Percentiles rank a stretch among this genome's conserved stretches.
Evolutionary conservation across 2,113 vertebrate species (phyloP).

Genomic region (Ceyx cyanopectus): DNA sequence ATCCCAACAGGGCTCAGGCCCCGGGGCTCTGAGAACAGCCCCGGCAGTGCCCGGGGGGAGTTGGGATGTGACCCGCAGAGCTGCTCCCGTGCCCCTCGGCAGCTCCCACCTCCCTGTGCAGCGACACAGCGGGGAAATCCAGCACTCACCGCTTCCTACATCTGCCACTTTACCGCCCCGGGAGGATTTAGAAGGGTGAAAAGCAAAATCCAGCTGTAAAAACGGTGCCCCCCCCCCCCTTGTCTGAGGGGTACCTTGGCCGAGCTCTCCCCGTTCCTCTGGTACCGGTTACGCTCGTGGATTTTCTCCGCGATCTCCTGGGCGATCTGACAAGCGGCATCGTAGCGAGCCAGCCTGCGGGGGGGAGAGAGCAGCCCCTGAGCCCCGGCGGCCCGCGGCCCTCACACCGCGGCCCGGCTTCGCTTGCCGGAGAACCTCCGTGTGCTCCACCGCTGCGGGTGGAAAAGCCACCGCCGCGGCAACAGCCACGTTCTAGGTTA

Average conservation of each 20-base stretch:
- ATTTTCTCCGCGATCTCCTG: slow-evolving; percentile 93
- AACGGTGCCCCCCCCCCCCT: neutral
- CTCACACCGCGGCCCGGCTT: neutral
- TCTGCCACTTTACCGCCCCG: neutral
- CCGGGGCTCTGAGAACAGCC: neutral
- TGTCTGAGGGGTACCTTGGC: slow-evolving; percentile 80
- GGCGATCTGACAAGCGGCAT: slow-evolving; percentile 86
- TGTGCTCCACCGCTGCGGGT: neutral
- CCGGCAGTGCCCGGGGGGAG: rapidly evolving
- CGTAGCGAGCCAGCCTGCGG: slow-evolving; percentile 88
- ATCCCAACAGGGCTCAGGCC: neutral
- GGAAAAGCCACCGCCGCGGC: neutral
- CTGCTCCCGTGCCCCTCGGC: no score
- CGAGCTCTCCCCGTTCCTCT: slow-evolving; percentile 88
- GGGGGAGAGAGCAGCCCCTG: neutral
- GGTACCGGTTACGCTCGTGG: slow-evolving; percentile 87
- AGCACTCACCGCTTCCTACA: neutral
- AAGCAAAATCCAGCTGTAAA: neutral
- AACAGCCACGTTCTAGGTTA: rapidly evolving
- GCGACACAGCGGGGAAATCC: neutral
- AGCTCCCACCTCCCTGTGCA: neutral
- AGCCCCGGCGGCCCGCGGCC: neutral
- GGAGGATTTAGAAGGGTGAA: neutral
- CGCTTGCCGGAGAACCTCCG: rapidly evolving
- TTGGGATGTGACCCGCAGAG: rapidly evolving